Base-by-base conservation (phyloP, 2,888 invertebrate species). In the Leistus spinibarbis region DNA sequence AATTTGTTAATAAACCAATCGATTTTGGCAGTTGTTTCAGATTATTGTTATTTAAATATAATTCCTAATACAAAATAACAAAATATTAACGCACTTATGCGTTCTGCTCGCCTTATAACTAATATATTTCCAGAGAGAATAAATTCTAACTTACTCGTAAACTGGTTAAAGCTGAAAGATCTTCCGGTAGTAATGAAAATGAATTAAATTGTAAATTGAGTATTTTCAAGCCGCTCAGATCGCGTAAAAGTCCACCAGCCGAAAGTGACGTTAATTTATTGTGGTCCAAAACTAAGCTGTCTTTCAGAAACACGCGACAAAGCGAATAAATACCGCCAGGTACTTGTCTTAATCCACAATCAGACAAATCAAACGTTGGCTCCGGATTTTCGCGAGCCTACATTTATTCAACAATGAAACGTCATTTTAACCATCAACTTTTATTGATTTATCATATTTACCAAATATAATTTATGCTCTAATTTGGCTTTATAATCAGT, bases 221-320 rank as follows among this genome's bases (percentile, higher is more conserved):
- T 76, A 90, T 86, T 84, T 88, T 90, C 78, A 94, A 85, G 62
- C 91, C 85, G 78, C 88, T 88, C 78, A 94, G 88, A 86, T 95
- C 94, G 79, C 88, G 88, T 81, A 95, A 85, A 80, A 88, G 88
- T 73, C 95, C 95, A 78, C 93, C 94, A 80, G 91, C 91, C 77
- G 89, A 88, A 60, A 95, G 86, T 64, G 91, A 89, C 68, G 89
- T 88, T 79, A 96, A 86, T 79, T 88, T 89, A 84, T 95, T 96
- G 80, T 89, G 87, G 81, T 93, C 89, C 79, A 92, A 85, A 83
- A 88, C 88, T 78, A 94, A 84, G 76, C 87, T 86, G 82, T 93
- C 91, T 86, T 95, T 96, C 79, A 94, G 89, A 82, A 94, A 92
- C 60, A 95, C 94, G 85, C 92, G 92, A 84, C 95, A 95, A 76